Percentiles rank a stretch among this genome's conserved stretches.
These are phyloP conservation scores for Puma concolor DNA, from an alignment of 2,113 vertebrate genomes.

Conservation along the genomic window DNA sequence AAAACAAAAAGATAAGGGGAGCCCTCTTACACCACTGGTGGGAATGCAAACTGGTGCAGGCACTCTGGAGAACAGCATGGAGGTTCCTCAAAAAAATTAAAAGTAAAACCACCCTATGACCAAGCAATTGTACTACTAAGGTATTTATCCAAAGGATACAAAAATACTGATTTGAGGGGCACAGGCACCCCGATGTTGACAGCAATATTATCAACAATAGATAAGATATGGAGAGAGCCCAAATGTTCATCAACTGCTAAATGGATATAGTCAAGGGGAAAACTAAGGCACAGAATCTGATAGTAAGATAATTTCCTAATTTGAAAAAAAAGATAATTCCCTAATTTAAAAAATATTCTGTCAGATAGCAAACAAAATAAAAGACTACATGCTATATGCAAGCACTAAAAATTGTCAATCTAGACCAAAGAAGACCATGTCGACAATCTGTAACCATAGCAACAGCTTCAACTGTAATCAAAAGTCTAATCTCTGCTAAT, in stretches of 20 bases:
- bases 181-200: not conserved
- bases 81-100: not conserved
- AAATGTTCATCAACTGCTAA: not conserved
- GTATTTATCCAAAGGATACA: not conserved
- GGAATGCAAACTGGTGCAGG: not conserved
- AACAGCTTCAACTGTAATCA: constrained; percentile 49
- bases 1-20: not conserved
- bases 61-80: not conserved
- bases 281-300: constrained; percentile 32
- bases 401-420: constrained; percentile 22
- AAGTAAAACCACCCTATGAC: not conserved
- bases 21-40: not conserved
- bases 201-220: not conserved
- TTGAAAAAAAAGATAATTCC: constrained; percentile 41
- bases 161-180: not conserved
- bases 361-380: constrained; percentile 14
- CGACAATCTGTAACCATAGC: not conserved
- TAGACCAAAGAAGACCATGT: not conserved
- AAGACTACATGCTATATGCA: not conserved
- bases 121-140: not conserved
- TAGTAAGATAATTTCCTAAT: constrained; percentile 45
- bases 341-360: constrained; percentile 49
- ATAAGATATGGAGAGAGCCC: not conserved
- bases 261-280: not conserved
- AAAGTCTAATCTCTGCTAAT: constrained; percentile 34